A percentile compares a stretch with the other conserved stretches of the same genome.
Evolutionary conservation across 53 echinoderm and acorn worm genomes (phyloP).

Genomic region (Mesocentrotus franciscanus): DNA sequence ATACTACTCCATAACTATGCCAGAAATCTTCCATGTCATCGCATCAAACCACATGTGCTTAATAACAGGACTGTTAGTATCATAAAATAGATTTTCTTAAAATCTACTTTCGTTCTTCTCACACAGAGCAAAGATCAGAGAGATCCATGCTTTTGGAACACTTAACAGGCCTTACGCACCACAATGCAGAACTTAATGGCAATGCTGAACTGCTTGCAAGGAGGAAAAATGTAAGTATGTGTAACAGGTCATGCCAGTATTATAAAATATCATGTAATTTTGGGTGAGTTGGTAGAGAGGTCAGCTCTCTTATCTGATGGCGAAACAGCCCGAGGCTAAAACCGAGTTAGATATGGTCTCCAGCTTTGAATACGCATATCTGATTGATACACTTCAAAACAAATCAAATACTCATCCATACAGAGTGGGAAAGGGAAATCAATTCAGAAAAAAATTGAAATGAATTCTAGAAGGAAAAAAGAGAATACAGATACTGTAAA

Average conservation of each 20-base stretch:
- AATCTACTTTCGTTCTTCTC: background rate
- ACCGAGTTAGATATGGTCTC: too few species aligned
- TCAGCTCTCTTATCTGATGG: too few species aligned
- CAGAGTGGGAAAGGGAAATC: too few species aligned
- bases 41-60: background rate
- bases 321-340: too few species aligned
- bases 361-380: too few species aligned
- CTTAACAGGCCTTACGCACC: slow-evolving; percentile 79
- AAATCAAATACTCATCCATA: too few species aligned
- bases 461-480: background rate
- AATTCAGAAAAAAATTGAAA: too few species aligned
- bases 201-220: slow-evolving; percentile 82
- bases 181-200: slow-evolving; percentile 83
- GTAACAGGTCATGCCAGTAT: background rate
- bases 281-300: background rate
- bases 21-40: background rate
- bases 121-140: slow-evolving; percentile 88
- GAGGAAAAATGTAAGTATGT: slow-evolving; percentile 89
- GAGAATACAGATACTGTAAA: background rate
- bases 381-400: too few species aligned
- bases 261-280: background rate
- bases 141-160: slow-evolving; percentile 84
- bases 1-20: background rate
- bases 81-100: background rate
- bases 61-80: background rate